Base-by-base conservation (phyloP, 2,797 vertebrate genomes). In the Pelodytes ibericus region DNA sequence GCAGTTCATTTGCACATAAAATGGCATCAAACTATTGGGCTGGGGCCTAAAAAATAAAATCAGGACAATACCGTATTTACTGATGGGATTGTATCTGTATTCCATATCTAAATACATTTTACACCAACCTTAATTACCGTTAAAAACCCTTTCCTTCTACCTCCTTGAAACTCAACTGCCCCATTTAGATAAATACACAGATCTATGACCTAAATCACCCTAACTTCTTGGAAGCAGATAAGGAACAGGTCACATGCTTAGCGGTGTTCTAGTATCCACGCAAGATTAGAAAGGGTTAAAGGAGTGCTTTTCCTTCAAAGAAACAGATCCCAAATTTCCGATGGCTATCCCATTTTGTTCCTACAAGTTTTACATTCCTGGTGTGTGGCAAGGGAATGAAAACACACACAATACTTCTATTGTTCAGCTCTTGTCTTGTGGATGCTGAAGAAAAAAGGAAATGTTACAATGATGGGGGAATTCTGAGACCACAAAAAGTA, bases 341-440 rank as follows among this genome's bases (percentile, higher is more conserved):
- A 70, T 76, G 74, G 66, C 66, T 18, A 70, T 76, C 33, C 47
- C 66, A 70, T 76, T 63, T 33, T 69, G 57, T 30, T 70, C 24
- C 44, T 76, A 57, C 74, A 76, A 76, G 66, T 76, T 76, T 76
- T 29, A 76, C 29, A 75, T 70, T 70, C 66, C 74, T 76, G 44
- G 51, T 33, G 57, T 69, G 61, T 75, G 60, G 57, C 70, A 51
- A 39, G 58, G 44, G 5, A 49, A 69, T 22, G 30, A 10, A 68
- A 61, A 41, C 73, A 76, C 74, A 76, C 69, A n/a, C 25, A n/a
- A n/a, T n/a, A n/a, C 31, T 44, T 27, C 53, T 66, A 56, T 76
- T 76, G 74, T 53, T 68, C 72, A 2, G 63, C 26, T n/a, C n/a
- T 26, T 29, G 56, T 68, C 74, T 70, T 76, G 58, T 70, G 66